Base-by-base conservation (phyloP, 2,797 vertebrate species). In the Characodon lateralis region DNA sequence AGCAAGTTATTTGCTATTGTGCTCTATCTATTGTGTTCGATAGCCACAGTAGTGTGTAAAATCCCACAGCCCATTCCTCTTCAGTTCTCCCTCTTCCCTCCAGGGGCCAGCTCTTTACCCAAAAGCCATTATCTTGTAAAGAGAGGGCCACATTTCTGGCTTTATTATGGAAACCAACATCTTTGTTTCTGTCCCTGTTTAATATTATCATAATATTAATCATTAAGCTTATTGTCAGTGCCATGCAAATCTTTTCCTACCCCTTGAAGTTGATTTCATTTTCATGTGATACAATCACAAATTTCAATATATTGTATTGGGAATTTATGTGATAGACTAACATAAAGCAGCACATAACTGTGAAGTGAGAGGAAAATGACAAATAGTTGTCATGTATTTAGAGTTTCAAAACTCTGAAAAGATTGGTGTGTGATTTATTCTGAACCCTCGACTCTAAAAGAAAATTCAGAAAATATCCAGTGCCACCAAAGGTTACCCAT, bases 11-110 rank as follows among this genome's bases (percentile, higher is more conserved):
- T 74, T 77, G 50, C 78, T 31, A 31, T 31, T 31, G 31, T 31
- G 31, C 31, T 31, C 2, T 31, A 28, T 61, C 56, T 61, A 73
- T 71, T 71, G 68, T 56, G 78, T 26, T 55, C n/a, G 20, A 72
- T 92, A 96, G 94, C 95, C 96, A 95, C 95, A 96, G 95, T 97
- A 96, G 94, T 96, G 94, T 96, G 94, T 95, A 91, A 89, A 86
- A 91, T 88, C 85, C 89, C 39, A 79, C 89, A 83, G 55, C 78
- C 77, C 59, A 48, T 73, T 87, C 87, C 83, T 68, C 73, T 77
- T 84, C 77, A 66, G 55, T 75, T 80, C 75, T 90, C 80, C 74
- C 80, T 76, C 83, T 69, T 85, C 93, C 94, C 92, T 95, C 92
- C 78, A 85, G 87, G 76, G 80, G 78, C 85, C 85, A 69, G 77